A percentile compares a stretch with the other conserved stretches of the same genome.
Conservation (phyloP, 2,113 vertebrate species). For the Corvus hawaiiensis region DNA sequence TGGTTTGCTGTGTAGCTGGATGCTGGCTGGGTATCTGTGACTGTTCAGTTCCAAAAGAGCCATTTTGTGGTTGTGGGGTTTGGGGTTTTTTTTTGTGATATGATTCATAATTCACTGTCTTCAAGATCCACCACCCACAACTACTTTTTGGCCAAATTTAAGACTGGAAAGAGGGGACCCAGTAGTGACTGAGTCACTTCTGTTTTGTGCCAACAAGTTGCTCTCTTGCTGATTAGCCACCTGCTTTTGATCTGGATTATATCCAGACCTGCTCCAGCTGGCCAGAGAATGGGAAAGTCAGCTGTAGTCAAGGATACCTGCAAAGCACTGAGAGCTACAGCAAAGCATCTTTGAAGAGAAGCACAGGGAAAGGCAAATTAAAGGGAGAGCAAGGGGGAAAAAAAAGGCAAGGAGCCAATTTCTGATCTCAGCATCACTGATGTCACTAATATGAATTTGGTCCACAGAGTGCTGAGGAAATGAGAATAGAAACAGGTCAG, state of each 20-base stretch:
- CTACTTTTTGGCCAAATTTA: background rate
- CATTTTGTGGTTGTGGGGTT: background rate
- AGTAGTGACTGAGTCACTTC: background rate
- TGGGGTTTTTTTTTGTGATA: background rate
- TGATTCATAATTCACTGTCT: background rate
- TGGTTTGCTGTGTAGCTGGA: background rate
- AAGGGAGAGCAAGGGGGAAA: background rate
- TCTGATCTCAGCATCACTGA: conserved; percentile 53
- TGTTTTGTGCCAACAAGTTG: conserved; percentile 3
- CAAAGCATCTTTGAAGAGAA: background rate
- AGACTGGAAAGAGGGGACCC: background rate
- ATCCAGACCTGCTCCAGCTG: conserved; percentile 41
- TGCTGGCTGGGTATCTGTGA: background rate
- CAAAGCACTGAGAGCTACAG: conserved; percentile 24
- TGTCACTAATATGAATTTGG: conserved; percentile 13
- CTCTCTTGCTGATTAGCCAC: background rate
- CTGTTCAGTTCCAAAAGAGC: background rate
- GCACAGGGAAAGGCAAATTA: conserved; percentile 2
- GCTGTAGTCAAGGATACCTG: conserved; percentile 67
- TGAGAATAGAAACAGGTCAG: background rate
- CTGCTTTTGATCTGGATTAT: conserved; percentile 39
- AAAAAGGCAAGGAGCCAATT: conserved; percentile 38
- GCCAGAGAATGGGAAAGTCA: conserved; percentile 6
- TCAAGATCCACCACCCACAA: background rate
- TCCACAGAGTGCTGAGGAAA: background rate